These are phyloP conservation scores for Stichopus horrens DNA, from an alignment of 53 echinoderm and acorn worm species.

Conservation along the genomic window DNA sequence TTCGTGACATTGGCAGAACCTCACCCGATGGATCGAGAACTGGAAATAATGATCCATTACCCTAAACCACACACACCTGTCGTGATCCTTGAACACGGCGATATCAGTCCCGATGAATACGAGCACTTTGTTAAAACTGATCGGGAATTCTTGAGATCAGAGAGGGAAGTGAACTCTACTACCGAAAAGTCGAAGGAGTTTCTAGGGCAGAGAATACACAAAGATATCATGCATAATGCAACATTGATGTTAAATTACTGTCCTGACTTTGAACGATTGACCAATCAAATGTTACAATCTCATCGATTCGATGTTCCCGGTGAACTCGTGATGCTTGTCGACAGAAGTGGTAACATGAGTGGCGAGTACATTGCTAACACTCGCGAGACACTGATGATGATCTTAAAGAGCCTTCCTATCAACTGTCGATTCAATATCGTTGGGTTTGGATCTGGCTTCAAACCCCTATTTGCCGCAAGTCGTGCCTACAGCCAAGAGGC, in stretches of 20 bases:
- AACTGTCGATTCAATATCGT: slow-evolving; percentile 93
- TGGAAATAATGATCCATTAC: slow-evolving; percentile 79
- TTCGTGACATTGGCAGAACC: slow-evolving; percentile 97
- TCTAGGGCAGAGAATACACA: slow-evolving; percentile 74
- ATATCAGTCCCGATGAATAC: slow-evolving; percentile 90
- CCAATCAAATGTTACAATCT: slow-evolving; percentile 72
- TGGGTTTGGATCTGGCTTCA: slow-evolving; percentile 92
- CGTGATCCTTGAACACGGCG: slow-evolving; percentile 94
- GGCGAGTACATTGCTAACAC: slow-evolving; percentile 98
- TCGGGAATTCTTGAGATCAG: slow-evolving; percentile 67
- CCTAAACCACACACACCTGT: slow-evolving; percentile 84
- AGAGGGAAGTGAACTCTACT: slow-evolving; percentile 49
- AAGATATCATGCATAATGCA: slow-evolving; percentile 97
- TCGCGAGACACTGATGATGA: slow-evolving; percentile 93
- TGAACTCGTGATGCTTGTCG: slow-evolving; percentile 85
- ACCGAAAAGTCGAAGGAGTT: slow-evolving; percentile 65
- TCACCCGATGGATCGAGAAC: slow-evolving; percentile 83
- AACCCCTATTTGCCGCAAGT: slow-evolving; percentile 88
- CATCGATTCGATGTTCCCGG: slow-evolving; percentile 89
- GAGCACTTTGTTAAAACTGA: slow-evolving; percentile 92
- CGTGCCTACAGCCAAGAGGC: slow-evolving; percentile 90
- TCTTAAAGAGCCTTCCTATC: slow-evolving; percentile 86
- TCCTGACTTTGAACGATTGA: slow-evolving; percentile 80
- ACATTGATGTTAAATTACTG: slow-evolving; percentile 97
- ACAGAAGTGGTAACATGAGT: slow-evolving; percentile 95